phyloP scores from a whole-genome alignment of 1,140 invertebrate species.

The Subanguina moxae region DNA sequence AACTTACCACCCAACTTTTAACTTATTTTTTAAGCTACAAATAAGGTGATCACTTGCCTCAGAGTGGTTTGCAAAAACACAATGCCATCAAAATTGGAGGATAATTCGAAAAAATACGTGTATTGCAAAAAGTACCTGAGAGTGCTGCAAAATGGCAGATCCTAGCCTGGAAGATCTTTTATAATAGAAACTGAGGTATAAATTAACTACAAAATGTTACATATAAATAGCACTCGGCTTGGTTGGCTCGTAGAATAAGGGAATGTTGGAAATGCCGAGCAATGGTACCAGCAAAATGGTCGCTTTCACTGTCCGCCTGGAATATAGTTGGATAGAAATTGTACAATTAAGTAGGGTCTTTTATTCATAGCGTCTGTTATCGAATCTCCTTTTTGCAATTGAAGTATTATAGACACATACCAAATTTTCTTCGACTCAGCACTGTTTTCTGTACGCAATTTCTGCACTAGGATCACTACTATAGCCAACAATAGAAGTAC shows the following conservation, averaged over 20 bases:
- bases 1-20: too few species aligned
- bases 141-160: constrained; percentile 62
- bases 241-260: constrained; percentile 61
- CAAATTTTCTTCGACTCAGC: constrained; percentile 58
- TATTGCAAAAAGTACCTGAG: constrained; percentile 60
- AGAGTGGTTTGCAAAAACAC: too few species aligned
- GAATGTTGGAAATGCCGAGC: constrained; percentile 62
- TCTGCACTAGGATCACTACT: constrained; percentile 56
- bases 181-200: neutral
- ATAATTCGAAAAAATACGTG: too few species aligned
- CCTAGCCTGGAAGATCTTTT: constrained; percentile 40
- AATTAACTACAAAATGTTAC: neutral
- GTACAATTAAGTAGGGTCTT: constrained; percentile 48
- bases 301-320: constrained; percentile 63
- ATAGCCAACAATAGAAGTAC: constrained; percentile 52
- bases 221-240: constrained; percentile 60
- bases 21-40: too few species aligned
- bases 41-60: neutral
- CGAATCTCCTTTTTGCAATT: too few species aligned
- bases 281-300: constrained; percentile 63
- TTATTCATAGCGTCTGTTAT: too few species aligned
- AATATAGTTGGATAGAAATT: constrained; percentile 13
- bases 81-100: too few species aligned
- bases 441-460: constrained; percentile 51
- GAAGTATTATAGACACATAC: too few species aligned